Evolutionary conservation across 2,888 invertebrate genomes (phyloP).

Genomic region (Euplagia quadripunctaria): DNA sequence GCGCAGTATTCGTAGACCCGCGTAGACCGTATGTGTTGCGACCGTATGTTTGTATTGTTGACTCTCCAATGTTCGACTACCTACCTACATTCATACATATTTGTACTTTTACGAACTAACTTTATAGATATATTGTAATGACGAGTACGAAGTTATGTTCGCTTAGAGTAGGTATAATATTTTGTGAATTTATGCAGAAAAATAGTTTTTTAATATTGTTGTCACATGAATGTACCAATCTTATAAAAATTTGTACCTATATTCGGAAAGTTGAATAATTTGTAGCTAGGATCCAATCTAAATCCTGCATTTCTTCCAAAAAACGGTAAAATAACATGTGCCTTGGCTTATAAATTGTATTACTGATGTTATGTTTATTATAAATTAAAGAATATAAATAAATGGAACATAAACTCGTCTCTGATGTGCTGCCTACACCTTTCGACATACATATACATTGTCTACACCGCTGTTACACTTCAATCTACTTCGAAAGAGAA

Average conservation of each 20-base stretch:
- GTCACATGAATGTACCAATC: slow-evolving; percentile 87
- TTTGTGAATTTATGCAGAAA: slow-evolving; percentile 86
- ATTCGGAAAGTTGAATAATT: slow-evolving; percentile 87
- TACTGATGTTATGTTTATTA: slow-evolving; percentile 77
- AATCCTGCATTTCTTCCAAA: slow-evolving; percentile 83
- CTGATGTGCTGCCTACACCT: slow-evolving; percentile 71
- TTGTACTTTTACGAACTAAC: slow-evolving; percentile 82
- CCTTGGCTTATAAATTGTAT: slow-evolving; percentile 84
- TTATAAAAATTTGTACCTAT: slow-evolving; percentile 86
- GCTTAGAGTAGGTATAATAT: slow-evolving; percentile 86
- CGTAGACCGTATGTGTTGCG: slow-evolving; percentile 3
- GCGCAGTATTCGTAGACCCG: slow-evolving; percentile 17
- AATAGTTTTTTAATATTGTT: slow-evolving; percentile 87
- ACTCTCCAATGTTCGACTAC: slow-evolving; percentile 56
- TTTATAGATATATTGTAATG: slow-evolving; percentile 83
- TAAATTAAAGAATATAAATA: slow-evolving; percentile 66
- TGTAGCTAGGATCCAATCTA: slow-evolving; percentile 87
- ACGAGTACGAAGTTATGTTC: slow-evolving; percentile 81
- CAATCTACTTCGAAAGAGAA: slow-evolving; percentile 11
- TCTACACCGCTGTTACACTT: slow-evolving; percentile 28
- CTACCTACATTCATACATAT: slow-evolving; percentile 70
- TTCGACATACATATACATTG: slow-evolving; percentile 37
- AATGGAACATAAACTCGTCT: slow-evolving; percentile 62
- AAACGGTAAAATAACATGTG: slow-evolving; percentile 82
- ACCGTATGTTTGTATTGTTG: slow-evolving; percentile 19